phyloP scores from a whole-genome alignment of 1,140 invertebrate species.

The Trichomalopsis sarcophagae region DNA sequence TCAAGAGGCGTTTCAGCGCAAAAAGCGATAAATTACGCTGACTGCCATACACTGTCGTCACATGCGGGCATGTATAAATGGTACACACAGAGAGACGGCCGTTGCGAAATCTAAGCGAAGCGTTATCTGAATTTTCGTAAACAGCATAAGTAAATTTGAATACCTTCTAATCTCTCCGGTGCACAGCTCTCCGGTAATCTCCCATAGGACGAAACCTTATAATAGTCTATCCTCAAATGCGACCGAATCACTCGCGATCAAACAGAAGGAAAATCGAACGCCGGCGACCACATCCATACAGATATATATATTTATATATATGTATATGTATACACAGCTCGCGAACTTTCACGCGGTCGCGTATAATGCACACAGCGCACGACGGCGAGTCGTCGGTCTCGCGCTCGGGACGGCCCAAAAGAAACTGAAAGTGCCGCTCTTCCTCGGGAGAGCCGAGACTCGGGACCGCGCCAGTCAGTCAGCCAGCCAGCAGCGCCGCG shows the following conservation, averaged over 20 bases:
- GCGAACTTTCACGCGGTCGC: slow-evolving; percentile 59
- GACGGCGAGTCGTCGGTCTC: slow-evolving; percentile 53
- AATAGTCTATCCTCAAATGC: no score
- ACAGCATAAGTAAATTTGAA: slow-evolving; percentile 18
- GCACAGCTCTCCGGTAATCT: background rate
- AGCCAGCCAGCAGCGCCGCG: slow-evolving; percentile 4
- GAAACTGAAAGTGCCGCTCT: slow-evolving; percentile 69
- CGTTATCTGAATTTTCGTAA: slow-evolving; percentile 40
- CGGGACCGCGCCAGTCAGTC: background rate
- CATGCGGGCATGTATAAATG: slow-evolving; percentile 46
- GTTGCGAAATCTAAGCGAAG: slow-evolving; percentile 41
- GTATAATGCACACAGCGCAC: slow-evolving; percentile 13
- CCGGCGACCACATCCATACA: background rate
- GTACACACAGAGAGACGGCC: slow-evolving; percentile 17
- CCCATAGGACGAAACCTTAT: no score
- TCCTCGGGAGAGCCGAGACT: slow-evolving; percentile 45
- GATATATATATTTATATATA: no score
- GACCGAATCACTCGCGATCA: background rate
- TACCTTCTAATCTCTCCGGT: background rate
- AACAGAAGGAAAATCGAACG: background rate
- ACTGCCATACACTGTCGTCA: background rate
- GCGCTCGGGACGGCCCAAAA: slow-evolving; percentile 63
- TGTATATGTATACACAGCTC: background rate
- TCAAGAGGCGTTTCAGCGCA: background rate
- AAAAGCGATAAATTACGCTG: background rate